Evolutionary conservation across 2,888 invertebrate genomes (phyloP), one percentile per base, ranked within the genome.

Genomic region (Melieria picta): DNA sequence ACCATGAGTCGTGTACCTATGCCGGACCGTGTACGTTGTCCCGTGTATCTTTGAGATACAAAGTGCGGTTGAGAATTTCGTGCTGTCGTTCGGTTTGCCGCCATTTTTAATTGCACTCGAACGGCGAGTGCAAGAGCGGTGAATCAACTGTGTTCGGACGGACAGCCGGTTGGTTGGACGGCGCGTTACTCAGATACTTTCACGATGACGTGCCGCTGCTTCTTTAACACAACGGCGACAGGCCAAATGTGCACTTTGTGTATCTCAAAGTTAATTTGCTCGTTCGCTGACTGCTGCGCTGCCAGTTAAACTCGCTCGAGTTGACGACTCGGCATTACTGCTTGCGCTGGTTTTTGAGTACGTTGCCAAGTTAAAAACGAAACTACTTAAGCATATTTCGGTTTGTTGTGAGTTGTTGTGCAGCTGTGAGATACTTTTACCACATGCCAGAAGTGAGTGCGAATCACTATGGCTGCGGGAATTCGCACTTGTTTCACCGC

Each of bases 31-130:
- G 30, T 30, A 30, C 30, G 30, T 30, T 30, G 30, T 30, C 30
- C 30, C 30, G 30, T 10, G 4, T 52, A 0, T 1, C 16, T 16
- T 67, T 67, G 60, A 50, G 60, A 61, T 61, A 52, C 45, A 61
- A 50, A 11, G 7, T 45, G 50, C 45, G 16, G 11, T 67, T 67
- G 67, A 67, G 67, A 60, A 52, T 45, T 65, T 57, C 65, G 46
- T 42, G 55, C 13, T 10, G 16, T 42, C 10, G 13, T 50, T 45
- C 7, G 16, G 16, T 58, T 65, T 72, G 65, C 73, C 73, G 76
- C 76, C 76, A 76, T 76, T 76, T 76, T 76, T 73, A 73, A 74
- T 72, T 72, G 50, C 73, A 76, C 76, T 76, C 76, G 71, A 76
- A 72, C 52, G 30, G 30, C 62, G 63, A 69, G 69, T 63, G 56